Percentiles rank a stretch among this genome's conserved stretches.
These are phyloP conservation scores for Charadrius vociferus DNA, from an alignment of 2,113 vertebrate genomes.

Conservation along the genomic window DNA sequence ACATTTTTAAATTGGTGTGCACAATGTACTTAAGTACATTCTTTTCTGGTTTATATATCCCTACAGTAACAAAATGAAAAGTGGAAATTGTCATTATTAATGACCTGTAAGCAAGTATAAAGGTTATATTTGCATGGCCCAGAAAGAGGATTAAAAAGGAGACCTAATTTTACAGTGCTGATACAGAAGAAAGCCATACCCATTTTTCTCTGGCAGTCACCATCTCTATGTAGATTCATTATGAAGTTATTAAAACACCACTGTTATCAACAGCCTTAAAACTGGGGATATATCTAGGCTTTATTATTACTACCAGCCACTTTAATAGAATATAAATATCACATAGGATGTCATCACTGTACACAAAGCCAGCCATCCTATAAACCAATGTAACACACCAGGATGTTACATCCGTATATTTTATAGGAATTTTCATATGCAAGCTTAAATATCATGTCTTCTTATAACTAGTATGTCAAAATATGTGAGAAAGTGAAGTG, in stretches of 20 bases:
- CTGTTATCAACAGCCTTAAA: background rate
- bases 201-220: background rate
- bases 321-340: background rate
- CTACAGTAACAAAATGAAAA: background rate
- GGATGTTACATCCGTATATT: background rate
- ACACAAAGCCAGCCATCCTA: background rate
- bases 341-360: background rate
- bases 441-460: background rate
- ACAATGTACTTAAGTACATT: too few relatives aligned
- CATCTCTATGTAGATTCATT: background rate
- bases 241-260: background rate
- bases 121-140: background rate
- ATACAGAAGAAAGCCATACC: background rate
- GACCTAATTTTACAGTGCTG: background rate
- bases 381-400: background rate
- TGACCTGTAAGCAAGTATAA: background rate
- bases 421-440: background rate
- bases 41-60: background rate
- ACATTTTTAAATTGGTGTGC: background rate
- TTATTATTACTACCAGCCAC: background rate
- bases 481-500: background rate
- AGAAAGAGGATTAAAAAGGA: background rate
- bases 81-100: background rate
- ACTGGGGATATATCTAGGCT: background rate
- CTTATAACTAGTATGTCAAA: background rate